phyloP scores from a whole-genome alignment of 2,113 vertebrate genomes.

The Centropus bengalensis region DNA sequence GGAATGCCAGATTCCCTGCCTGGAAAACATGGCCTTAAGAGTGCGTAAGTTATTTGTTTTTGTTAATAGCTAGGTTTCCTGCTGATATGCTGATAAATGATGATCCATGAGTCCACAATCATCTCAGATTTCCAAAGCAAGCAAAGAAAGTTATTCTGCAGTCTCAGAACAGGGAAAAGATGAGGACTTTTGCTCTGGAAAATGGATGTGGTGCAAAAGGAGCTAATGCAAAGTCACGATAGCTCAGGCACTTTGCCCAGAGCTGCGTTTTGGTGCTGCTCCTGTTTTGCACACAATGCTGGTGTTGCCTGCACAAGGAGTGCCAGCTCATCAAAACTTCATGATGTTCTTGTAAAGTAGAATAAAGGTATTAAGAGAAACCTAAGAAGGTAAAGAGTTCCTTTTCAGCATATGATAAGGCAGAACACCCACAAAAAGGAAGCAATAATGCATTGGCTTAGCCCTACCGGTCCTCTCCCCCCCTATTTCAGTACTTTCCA shows the following conservation, averaged over 20 bases:
- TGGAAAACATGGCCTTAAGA: neutral
- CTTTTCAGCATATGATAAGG: neutral
- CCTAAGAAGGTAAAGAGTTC: neutral
- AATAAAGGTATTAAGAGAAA: neutral
- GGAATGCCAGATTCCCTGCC: neutral
- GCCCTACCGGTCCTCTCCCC: neutral
- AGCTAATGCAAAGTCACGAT: neutral
- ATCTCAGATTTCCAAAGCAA: neutral
- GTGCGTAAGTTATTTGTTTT: neutral
- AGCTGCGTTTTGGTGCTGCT: neutral
- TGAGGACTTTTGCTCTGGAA: neutral
- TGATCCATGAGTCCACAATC: neutral
- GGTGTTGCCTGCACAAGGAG: neutral
- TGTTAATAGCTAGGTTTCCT: neutral
- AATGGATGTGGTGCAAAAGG: neutral
- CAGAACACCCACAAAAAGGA: neutral
- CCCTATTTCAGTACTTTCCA: neutral
- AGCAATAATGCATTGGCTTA: neutral
- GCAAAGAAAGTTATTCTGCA: neutral
- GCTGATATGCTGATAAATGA: neutral
- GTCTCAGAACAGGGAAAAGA: neutral
- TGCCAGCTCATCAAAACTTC: neutral
- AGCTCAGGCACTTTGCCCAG: neutral
- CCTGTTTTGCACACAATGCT: neutral
- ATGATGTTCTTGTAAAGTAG: neutral